Percentiles rank a stretch among this genome's conserved stretches.
Evolutionary conservation across 2,797 vertebrate genomes (phyloP).

Genomic region (Macropus fuliginosus): DNA sequence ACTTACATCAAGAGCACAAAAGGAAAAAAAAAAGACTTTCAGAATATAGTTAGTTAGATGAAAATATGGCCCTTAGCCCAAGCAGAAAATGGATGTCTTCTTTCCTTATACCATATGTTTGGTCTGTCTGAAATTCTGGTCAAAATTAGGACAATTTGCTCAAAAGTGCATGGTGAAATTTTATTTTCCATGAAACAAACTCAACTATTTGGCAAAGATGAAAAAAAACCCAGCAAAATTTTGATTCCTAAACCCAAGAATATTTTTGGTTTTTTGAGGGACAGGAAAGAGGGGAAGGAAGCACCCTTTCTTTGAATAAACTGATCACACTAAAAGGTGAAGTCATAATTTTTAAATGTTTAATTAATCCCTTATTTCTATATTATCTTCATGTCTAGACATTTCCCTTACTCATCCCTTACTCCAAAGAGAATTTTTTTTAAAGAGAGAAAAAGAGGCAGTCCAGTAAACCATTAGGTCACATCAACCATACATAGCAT

Average conservation of each 20-base stretch:
- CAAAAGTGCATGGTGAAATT: background rate
- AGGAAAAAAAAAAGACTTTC: background rate
- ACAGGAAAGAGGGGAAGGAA: background rate
- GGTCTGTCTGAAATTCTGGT: background rate
- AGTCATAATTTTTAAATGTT: background rate
- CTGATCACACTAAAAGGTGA: background rate
- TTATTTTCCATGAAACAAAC: background rate
- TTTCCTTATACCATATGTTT: background rate
- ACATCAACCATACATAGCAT: background rate
- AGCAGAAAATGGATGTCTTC: background rate
- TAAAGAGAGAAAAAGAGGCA: background rate
- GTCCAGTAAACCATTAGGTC: background rate
- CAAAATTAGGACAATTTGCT: background rate
- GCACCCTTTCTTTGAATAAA: background rate
- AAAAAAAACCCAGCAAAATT: background rate
- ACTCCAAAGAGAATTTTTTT: background rate
- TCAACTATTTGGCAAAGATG: background rate
- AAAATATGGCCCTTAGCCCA: background rate
- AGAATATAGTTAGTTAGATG: background rate
- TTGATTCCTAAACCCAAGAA: background rate
- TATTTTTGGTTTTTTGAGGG: background rate
- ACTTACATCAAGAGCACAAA: background rate
- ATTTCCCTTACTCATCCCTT: background rate
- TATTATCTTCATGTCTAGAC: background rate
- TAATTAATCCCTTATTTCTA: background rate